These are phyloP conservation scores for Cyanoliseus patagonus DNA, from an alignment of 2,113 vertebrate species.

Conservation along the genomic window DNA sequence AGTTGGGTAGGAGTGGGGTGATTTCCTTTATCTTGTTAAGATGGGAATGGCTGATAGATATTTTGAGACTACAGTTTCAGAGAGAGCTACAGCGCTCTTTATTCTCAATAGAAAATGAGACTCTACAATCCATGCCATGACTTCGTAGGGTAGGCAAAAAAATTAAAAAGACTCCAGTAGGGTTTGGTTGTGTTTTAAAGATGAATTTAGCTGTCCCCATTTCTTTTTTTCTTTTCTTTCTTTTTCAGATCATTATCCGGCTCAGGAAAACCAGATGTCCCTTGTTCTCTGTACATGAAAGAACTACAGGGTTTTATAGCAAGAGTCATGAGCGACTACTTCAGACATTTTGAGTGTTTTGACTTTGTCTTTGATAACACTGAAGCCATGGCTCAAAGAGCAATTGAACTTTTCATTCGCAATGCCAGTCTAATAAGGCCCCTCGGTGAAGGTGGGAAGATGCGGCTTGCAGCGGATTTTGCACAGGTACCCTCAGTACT, in stretches of 20 bases:
- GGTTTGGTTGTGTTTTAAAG: conserved; percentile 16
- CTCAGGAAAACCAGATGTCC: conserved; percentile 85
- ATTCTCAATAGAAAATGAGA: conserved; percentile 20
- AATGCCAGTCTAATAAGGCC: conserved; percentile 89
- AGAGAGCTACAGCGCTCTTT: neutral
- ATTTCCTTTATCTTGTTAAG: neutral
- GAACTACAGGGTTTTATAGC: conserved; percentile 95
- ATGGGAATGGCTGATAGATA: neutral
- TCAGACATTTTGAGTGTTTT: conserved; percentile 89
- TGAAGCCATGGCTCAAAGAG: conserved; percentile 87
- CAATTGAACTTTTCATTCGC: conserved; percentile 90
- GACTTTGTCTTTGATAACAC: conserved; percentile 94
- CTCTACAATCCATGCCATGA: neutral
- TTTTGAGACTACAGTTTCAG: neutral
- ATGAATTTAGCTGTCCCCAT: neutral
- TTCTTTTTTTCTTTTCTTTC: neutral
- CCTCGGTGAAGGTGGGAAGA: conserved; percentile 93
- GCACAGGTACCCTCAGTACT: conserved; percentile 83
- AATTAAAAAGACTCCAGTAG: neutral
- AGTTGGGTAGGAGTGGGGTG: neutral
- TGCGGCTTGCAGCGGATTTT: conserved; percentile 93
- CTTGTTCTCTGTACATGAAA: conserved; percentile 97
- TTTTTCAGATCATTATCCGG: conserved; percentile 78
- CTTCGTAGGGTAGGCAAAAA: neutral
- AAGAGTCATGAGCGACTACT: conserved; percentile 92